A percentile compares a stretch with the other conserved stretches of the same genome.
Evolutionary conservation across 2,113 vertebrate genomes (phyloP).

Genomic region (Bettongia penicillata): DNA sequence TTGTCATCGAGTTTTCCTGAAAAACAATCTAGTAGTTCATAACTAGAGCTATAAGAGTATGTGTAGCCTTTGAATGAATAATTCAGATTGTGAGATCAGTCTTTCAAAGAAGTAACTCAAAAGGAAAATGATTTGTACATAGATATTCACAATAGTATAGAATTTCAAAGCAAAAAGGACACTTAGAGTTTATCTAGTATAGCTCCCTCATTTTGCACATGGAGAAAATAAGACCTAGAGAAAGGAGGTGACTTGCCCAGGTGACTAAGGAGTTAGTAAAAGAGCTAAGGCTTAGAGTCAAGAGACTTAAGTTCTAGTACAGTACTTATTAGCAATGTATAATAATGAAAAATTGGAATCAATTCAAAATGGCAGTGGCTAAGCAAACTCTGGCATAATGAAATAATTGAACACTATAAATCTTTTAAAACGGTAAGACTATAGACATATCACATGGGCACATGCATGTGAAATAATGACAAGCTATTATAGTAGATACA

Average conservation of each 20-base stretch:
- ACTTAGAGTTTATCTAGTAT: not conserved
- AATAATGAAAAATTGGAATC: not conserved
- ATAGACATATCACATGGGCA: not conserved
- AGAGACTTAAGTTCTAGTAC: not conserved
- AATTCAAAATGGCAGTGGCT: not conserved
- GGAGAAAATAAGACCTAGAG: not conserved
- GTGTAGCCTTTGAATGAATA: not conserved
- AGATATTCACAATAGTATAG: not conserved
- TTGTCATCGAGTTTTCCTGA: not conserved
- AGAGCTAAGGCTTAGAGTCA: not conserved
- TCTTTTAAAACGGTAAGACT: not conserved
- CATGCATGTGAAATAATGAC: not conserved
- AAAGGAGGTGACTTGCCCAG: not conserved
- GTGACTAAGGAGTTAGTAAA: not conserved
- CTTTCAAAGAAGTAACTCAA: not conserved
- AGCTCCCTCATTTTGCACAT: not conserved
- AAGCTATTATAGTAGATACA: not conserved
- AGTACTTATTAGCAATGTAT: not conserved
- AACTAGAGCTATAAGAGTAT: not conserved
- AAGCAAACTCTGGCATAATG: not conserved
- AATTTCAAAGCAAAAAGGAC: not conserved
- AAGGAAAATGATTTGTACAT: not conserved
- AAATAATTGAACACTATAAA: not conserved
- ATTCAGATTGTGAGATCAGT: not conserved
- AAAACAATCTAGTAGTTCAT: not conserved